These are phyloP conservation scores for Neria commutata DNA, from an alignment of 2,888 invertebrate species.

Conservation along the genomic window DNA sequence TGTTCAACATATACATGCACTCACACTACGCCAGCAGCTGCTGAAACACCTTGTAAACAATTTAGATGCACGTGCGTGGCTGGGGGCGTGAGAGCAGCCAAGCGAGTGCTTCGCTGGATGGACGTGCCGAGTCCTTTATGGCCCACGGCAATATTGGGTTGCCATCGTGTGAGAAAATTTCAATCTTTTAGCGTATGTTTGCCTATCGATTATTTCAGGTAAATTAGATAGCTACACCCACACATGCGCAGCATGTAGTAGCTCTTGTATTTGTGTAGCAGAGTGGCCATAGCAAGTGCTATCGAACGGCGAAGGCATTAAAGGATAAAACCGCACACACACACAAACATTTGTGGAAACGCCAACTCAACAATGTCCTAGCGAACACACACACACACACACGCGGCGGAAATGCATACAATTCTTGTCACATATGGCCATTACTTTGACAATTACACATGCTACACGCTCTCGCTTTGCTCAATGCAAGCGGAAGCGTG, in stretches of 20 bases:
- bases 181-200: conserved; percentile 53
- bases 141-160: background rate
- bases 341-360: no score
- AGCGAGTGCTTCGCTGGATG: no score
- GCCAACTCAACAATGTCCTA: background rate
- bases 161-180: conserved; percentile 42
- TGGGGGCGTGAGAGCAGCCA: no score
- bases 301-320: conserved; percentile 48
- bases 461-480: conserved; percentile 11
- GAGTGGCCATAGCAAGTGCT: conserved; percentile 25
- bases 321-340: conserved; percentile 44
- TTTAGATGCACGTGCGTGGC: no score
- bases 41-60: no score
- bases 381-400: background rate
- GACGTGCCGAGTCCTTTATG: no score
- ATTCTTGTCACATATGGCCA: conserved; percentile 40
- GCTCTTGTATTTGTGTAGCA: conserved; percentile 21
- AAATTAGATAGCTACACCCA: conserved; percentile 55
- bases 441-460: conserved; percentile 55
- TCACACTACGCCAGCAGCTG: background rate
- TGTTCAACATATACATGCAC: conserved; percentile 24
- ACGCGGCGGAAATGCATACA: background rate
- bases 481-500: background rate
- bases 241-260: conserved; percentile 27
- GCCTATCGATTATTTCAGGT: conserved; percentile 56